Conservation (phyloP, 2,888 invertebrate genomes). For the Phania funesta region DNA sequence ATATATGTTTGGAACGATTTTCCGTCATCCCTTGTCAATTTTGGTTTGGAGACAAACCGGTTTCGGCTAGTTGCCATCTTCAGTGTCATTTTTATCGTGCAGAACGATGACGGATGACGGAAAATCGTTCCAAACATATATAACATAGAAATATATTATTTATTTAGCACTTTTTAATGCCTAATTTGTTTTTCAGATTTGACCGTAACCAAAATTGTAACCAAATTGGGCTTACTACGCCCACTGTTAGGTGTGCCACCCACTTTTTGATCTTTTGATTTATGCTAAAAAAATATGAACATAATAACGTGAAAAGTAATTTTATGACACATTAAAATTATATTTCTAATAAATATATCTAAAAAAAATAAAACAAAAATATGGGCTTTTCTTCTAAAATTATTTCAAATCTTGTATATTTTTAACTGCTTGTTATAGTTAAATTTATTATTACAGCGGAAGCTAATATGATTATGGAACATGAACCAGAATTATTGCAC, state of each 20-base stretch:
- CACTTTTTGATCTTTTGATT: neutral
- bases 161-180: conserved; percentile 18
- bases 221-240: conserved; percentile 62
- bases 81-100: too few species aligned
- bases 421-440: neutral
- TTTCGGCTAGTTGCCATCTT: too few species aligned
- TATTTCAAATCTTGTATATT: neutral
- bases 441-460: conserved; percentile 81
- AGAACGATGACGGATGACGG: too few species aligned
- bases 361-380: conserved; percentile 3
- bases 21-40: too few species aligned
- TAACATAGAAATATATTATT: too few species aligned
- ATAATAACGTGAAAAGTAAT: neutral
- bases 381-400: conserved; percentile 17
- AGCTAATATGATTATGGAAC: conserved; percentile 89
- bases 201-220: conserved; percentile 62
- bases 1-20: too few species aligned
- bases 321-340: conserved; percentile 11
- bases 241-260: conserved; percentile 62
- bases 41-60: too few species aligned
- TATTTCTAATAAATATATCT: conserved; percentile 25
- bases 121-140: too few species aligned
- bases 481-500: conserved; percentile 86
- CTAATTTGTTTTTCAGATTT: conserved; percentile 60
- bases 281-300: neutral